Evolutionary conservation across 2,888 invertebrate genomes (phyloP).

Genomic region (Altica lythri): DNA sequence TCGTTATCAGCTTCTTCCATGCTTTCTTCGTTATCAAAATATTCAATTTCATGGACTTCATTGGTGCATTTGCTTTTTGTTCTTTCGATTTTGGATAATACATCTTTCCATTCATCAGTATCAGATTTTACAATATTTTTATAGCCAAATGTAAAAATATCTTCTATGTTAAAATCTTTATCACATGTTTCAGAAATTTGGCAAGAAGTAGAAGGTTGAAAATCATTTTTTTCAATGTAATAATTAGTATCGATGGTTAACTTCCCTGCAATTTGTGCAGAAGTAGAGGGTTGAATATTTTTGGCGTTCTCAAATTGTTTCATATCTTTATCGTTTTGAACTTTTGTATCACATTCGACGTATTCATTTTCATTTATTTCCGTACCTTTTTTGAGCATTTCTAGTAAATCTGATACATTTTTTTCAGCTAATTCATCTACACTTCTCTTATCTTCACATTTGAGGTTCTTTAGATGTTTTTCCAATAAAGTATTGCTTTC

Average conservation of each 20-base stretch:
- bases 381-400: too few species aligned
- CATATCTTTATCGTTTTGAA: slow-evolving; percentile 4
- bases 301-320: slow-evolving; percentile 1
- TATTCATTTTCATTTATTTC: too few species aligned
- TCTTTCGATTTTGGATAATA: slow-evolving; percentile 4
- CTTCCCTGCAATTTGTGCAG: background rate
- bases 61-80: background rate
- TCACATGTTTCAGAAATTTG: background rate
- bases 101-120: slow-evolving; percentile 39
- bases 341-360: too few species aligned
- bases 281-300: background rate
- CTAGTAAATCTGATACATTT: slow-evolving; percentile 12
- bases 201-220: background rate
- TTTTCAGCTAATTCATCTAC: slow-evolving; percentile 16
- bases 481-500: slow-evolving; percentile 35
- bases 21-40: slow-evolving; percentile 19
- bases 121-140: slow-evolving; percentile 41
- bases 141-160: slow-evolving; percentile 48
- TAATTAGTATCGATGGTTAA: too few species aligned
- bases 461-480: slow-evolving; percentile 38
- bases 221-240: background rate
- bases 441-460: slow-evolving; percentile 28
- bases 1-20: slow-evolving; percentile 29
- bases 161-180: slow-evolving; percentile 37
- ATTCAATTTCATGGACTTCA: slow-evolving; percentile 22